Evolutionary conservation across 1,140 invertebrate genomes (phyloP).

Genomic region (Drosophila ohnishii): DNA sequence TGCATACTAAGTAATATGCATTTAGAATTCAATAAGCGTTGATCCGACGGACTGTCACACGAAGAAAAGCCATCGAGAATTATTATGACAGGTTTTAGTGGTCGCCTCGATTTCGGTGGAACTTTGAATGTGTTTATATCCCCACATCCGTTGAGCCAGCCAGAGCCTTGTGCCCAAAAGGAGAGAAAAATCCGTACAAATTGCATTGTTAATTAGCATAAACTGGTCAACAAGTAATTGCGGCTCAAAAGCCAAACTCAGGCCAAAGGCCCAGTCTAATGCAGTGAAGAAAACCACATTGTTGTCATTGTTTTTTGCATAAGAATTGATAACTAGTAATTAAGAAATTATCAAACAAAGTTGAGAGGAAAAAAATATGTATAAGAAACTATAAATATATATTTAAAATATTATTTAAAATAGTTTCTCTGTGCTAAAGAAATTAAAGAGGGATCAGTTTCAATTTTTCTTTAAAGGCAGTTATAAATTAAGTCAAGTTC

Average conservation of each 20-base stretch:
- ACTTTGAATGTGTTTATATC: conserved; percentile 25
- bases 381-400: background rate
- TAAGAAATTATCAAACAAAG: background rate
- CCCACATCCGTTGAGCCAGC: conserved; percentile 32
- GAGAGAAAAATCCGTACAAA: conserved; percentile 51
- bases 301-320: background rate
- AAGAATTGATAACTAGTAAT: background rate
- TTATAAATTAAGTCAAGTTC: too few relatives aligned
- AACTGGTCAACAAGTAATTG: conserved; percentile 61
- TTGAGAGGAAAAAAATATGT: background rate
- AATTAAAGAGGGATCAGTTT: too few relatives aligned
- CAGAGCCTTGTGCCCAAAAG: conserved; percentile 46
- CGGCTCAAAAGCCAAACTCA: conserved; percentile 24
- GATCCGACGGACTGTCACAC: conserved; percentile 34
- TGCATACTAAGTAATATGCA: conserved; percentile 56
- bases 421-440: too few relatives aligned
- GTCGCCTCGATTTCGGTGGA: conserved; percentile 29
- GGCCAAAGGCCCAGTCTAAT: conserved; percentile 7
- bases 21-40: conserved; percentile 57
- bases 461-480: too few relatives aligned
- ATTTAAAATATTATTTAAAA: background rate
- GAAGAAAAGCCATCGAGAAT: conserved; percentile 23
- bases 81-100: conserved; percentile 47
- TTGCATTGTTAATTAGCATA: conserved; percentile 75
- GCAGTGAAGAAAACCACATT: conserved; percentile 15